phyloP scores from a whole-genome alignment of 1,140 invertebrate species.

The Neodiprion lecontei region DNA sequence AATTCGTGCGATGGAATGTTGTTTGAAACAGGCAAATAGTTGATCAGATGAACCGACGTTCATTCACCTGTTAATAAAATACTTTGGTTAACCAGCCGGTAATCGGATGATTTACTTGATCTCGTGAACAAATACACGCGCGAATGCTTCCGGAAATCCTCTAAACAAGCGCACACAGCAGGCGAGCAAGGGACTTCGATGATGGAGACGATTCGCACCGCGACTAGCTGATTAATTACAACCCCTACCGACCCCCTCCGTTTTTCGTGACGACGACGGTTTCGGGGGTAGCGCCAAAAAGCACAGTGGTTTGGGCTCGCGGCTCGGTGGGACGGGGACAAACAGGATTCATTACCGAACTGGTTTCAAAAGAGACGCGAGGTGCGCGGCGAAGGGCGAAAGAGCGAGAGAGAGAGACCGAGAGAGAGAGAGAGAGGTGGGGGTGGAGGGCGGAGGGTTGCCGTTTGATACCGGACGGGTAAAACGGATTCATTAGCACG shows the following conservation, averaged over 20 bases:
- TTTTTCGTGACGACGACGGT: too few relatives aligned
- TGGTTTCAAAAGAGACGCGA: slow-evolving; percentile 6
- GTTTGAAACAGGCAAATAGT: too few relatives aligned
- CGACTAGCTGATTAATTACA: slow-evolving; percentile 3
- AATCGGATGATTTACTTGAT: too few relatives aligned
- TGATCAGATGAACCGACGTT: too few relatives aligned
- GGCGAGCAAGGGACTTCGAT: background rate
- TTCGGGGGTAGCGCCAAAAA: slow-evolving; percentile 11
- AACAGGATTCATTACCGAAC: slow-evolving; percentile 19
- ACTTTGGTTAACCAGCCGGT: too few relatives aligned
- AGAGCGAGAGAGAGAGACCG: too few relatives aligned
- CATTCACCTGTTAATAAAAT: too few relatives aligned
- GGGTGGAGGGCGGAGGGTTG: background rate
- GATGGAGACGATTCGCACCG: background rate
- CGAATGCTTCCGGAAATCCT: too few relatives aligned
- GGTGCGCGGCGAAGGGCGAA: background rate
- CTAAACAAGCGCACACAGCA: too few relatives aligned
- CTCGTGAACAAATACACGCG: too few relatives aligned
- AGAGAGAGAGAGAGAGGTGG: background rate
- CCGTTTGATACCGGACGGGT: slow-evolving; percentile 11
- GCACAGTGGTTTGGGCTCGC: background rate
- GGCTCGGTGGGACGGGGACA: slow-evolving; percentile 3
- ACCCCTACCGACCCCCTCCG: background rate
- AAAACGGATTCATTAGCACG: slow-evolving; percentile 21
- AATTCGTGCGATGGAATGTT: too few relatives aligned